phyloP scores from a whole-genome alignment of 2,888 invertebrate species.

The Teleiodes luculella region DNA sequence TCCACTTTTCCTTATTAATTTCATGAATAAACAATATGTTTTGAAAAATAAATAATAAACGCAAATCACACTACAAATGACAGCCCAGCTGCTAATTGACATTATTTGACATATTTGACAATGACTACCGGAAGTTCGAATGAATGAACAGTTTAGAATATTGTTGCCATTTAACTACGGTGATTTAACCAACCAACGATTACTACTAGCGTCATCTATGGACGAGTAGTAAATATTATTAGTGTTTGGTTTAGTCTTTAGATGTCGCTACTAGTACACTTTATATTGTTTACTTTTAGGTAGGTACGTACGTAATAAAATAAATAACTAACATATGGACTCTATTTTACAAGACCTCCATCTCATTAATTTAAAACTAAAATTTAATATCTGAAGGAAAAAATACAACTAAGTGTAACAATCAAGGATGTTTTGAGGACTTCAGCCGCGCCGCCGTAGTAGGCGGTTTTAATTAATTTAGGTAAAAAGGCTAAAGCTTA shows the following conservation, averaged over 20 bases:
- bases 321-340: too few relatives aligned
- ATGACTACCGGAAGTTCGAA: conserved; percentile 26
- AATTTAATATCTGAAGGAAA: too few relatives aligned
- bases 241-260: background rate
- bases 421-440: too few relatives aligned
- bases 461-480: too few relatives aligned
- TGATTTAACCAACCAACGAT: too few relatives aligned
- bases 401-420: too few relatives aligned
- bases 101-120: too few relatives aligned
- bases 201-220: background rate
- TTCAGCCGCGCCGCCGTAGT: too few relatives aligned
- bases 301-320: background rate
- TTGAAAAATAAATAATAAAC: conserved; percentile 15
- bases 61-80: conserved; percentile 25
- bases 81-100: conserved; percentile 25
- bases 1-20: background rate
- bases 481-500: too few relatives aligned
- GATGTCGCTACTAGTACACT: background rate
- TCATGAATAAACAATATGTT: conserved; percentile 3
- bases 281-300: too few relatives aligned
- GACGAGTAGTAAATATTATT: background rate
- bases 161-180: conserved; percentile 19
- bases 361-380: too few relatives aligned
- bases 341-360: too few relatives aligned
- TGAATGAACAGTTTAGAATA: conserved; percentile 13